Percentiles rank a stretch among this genome's conserved stretches.
These are phyloP conservation scores for Trinectes maculatus DNA, from an alignment of 2,113 vertebrate species.

Conservation along the genomic window DNA sequence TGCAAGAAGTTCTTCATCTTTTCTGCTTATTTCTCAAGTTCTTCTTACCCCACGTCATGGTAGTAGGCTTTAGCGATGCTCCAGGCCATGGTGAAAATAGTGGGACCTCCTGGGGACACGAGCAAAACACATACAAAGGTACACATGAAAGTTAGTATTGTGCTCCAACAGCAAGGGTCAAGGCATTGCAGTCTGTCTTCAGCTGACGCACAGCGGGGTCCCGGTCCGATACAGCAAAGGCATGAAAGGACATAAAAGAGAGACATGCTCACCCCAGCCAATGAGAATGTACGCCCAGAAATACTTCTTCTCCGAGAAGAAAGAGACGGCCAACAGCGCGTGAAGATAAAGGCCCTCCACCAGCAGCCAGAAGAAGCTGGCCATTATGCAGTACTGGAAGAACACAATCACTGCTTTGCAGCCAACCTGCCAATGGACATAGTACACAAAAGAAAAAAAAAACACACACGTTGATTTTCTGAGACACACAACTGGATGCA, in stretches of 20 bases:
- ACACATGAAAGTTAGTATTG: slow-evolving; percentile 2
- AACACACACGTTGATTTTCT: neutral
- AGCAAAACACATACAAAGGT: slow-evolving; percentile 23
- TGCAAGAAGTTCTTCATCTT: neutral
- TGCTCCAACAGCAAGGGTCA: slow-evolving; percentile 1
- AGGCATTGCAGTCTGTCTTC: neutral
- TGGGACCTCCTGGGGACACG: slow-evolving; percentile 85
- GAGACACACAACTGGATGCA: neutral
- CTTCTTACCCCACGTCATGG: slow-evolving; percentile 87
- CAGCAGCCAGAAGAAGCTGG: slow-evolving; percentile 98
- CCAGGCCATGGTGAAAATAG: slow-evolving; percentile 90
- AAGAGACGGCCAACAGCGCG: slow-evolving; percentile 91
- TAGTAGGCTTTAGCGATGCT: slow-evolving; percentile 85
- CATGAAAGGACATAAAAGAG: neutral
- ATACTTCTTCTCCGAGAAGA: slow-evolving; percentile 97
- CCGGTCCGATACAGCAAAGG: neutral
- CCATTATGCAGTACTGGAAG: slow-evolving; percentile 97
- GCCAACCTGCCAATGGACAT: slow-evolving; percentile 82
- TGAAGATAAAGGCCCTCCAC: slow-evolving; percentile 96
- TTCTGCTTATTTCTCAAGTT: neutral
- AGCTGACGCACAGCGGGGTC: neutral
- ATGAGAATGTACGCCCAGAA: slow-evolving; percentile 98
- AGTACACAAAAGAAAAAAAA: slow-evolving; percentile 13
- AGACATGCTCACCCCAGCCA: slow-evolving; percentile 90
- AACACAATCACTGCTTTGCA: slow-evolving; percentile 94